Evolutionary conservation across 1,140 invertebrate species (phyloP), one percentile per base, ranked within the genome.

Genomic region (Drosophila ironensis): DNA sequence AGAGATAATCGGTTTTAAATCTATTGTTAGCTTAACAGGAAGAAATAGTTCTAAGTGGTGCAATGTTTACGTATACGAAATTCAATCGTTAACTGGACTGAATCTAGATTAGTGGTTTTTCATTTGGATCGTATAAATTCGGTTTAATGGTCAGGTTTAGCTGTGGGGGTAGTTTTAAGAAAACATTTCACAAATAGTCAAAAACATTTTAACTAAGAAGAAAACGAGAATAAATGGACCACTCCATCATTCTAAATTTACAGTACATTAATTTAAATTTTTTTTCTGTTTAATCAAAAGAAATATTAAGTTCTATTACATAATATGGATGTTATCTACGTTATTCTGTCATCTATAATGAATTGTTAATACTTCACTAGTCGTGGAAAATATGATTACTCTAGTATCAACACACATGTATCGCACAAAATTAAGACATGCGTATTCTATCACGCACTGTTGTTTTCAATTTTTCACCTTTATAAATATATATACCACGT

Each of bases 111-210:
- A 68, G 28, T 24, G 28, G 38, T 38, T 17, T 22, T 53, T 38
- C 57, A 33, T 16, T 50, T 63, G 52, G 52, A 56, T 74, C 44
- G 42, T 74, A 59, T 80, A 80, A 80, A 80, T 80, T 80, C 76
- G 76, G 76, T 71, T 80, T 80, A 71, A 38, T 80, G 56, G 51
- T 75, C 68, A 75, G 53, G 64, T 69, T 69, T n/a, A 46, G 53
- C 20, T 68, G 44, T 59, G 50, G 37, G 20, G 53, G 35, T 69
- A 51, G n/a, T n/a, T n/a, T n/a, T 11, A n/a, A 30, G 47, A 30
- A 60, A 45, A 16, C 9, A 53, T 33, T 53, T 51, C 33, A 14
- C 5, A 16, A 12, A 27, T 19, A 52, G 41, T 11, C 27, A 27
- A 40, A 54, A 25, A 19, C 14, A 20, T 14, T 28, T 9, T 16